Percentiles rank a stretch among this genome's conserved stretches.
Conservation (phyloP, 2,888 invertebrate genomes). For the Mythimna ferrago region DNA sequence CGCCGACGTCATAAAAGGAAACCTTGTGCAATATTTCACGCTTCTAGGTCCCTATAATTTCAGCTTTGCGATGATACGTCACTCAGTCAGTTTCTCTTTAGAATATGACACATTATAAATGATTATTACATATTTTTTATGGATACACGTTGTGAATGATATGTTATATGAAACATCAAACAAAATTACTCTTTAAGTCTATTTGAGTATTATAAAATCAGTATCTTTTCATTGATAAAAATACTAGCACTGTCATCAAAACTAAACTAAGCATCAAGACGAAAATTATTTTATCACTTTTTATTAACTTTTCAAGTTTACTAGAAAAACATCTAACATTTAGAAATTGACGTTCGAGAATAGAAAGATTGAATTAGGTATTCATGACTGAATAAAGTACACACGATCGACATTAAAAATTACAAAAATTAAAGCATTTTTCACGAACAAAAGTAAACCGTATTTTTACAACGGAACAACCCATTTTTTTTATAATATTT, state of each 20-base stretch:
- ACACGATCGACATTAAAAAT: slow-evolving; percentile 40
- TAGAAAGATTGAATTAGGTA: slow-evolving; percentile 29
- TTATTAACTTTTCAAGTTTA: slow-evolving; percentile 62
- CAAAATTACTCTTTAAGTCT: background rate
- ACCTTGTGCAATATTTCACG: no score
- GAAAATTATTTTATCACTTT: slow-evolving; percentile 65
- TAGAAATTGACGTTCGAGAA: slow-evolving; percentile 65
- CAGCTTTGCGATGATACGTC: no score
- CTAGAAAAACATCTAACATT: slow-evolving; percentile 68
- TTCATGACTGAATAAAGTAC: slow-evolving; percentile 16
- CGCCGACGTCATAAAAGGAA: no score
- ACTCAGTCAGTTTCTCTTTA: no score
- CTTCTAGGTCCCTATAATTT: no score
- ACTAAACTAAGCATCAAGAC: slow-evolving; percentile 63
- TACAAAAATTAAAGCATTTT: slow-evolving; percentile 48
- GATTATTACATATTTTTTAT: background rate
- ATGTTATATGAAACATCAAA: background rate
- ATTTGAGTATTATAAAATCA: slow-evolving; percentile 54
- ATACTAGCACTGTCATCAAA: slow-evolving; percentile 41
- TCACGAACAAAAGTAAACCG: slow-evolving; percentile 46
- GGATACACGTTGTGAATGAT: background rate
- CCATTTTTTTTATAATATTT: slow-evolving; percentile 1
- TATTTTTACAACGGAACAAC: slow-evolving; percentile 16
- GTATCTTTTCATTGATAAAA: slow-evolving; percentile 19
- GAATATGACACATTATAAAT: background rate